These are phyloP conservation scores for Sander lucioperca DNA, from an alignment of 2,113 vertebrate genomes.

Conservation along the genomic window DNA sequence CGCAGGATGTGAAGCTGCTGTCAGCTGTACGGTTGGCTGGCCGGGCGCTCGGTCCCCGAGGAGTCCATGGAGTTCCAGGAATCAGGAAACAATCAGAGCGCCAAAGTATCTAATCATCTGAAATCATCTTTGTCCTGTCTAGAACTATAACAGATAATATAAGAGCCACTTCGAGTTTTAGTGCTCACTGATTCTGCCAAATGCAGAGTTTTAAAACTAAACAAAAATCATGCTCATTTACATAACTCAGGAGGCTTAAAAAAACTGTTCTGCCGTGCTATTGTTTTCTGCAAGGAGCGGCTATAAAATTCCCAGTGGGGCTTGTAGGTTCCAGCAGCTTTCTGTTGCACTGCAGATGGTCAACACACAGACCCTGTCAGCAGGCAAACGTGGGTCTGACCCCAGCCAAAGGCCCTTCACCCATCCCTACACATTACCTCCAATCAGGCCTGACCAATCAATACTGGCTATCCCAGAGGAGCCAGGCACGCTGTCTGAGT, in stretches of 20 bases:
- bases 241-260: background rate
- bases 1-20: slow-evolving; percentile 73
- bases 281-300: slow-evolving; percentile 23
- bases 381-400: slow-evolving; percentile 74
- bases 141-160: background rate
- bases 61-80: slow-evolving; percentile 60
- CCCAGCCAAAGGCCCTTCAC: slow-evolving; percentile 78
- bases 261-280: background rate
- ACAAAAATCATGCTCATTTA: background rate
- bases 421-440: slow-evolving; percentile 73
- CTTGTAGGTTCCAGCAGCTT: slow-evolving; percentile 52
- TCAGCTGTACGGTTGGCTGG: slow-evolving; percentile 69
- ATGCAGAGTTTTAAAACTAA: slow-evolving; percentile 1
- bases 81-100: slow-evolving; percentile 56
- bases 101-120: slow-evolving; percentile 48
- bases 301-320: slow-evolving; percentile 44
- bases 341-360: slow-evolving; percentile 80
- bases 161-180: slow-evolving; percentile 1
- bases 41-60: slow-evolving; percentile 39
- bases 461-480: slow-evolving; percentile 74
- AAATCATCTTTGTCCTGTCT: slow-evolving; percentile 28
- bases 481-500: slow-evolving; percentile 26
- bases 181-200: slow-evolving; percentile 10
- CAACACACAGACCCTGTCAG: slow-evolving; percentile 69
- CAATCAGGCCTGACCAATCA: slow-evolving; percentile 80